phyloP scores from a whole-genome alignment of 2,888 invertebrate genomes.

The Pammene aurita region DNA sequence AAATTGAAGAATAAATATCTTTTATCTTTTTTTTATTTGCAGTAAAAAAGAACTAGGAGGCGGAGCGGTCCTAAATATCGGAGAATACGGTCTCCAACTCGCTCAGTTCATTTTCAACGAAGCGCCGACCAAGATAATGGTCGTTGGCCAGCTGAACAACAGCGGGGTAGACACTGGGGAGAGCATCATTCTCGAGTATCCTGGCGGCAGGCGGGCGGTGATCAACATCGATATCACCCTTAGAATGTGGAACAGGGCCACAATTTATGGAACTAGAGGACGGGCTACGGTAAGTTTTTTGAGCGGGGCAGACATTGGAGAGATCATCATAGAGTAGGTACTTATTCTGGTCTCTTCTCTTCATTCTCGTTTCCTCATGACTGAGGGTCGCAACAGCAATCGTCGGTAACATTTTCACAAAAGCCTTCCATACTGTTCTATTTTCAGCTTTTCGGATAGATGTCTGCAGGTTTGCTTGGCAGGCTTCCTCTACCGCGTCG shows the following conservation, averaged over 20 bases:
- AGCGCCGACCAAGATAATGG: conserved; percentile 86
- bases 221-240: conserved; percentile 79
- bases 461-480: too few relatives aligned
- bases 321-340: too few relatives aligned
- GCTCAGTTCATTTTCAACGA: conserved; percentile 87
- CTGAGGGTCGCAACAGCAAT: too few relatives aligned
- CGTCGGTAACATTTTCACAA: too few relatives aligned
- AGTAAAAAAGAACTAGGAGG: conserved; percentile 89
- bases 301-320: too few relatives aligned
- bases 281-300: conserved; percentile 78
- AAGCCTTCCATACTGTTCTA: too few relatives aligned
- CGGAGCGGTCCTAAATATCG: conserved; percentile 89
- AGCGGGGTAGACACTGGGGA: conserved; percentile 88
- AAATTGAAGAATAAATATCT: too few relatives aligned
- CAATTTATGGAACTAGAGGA: conserved; percentile 86
- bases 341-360: too few relatives aligned
- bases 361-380: too few relatives aligned
- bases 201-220: conserved; percentile 84
- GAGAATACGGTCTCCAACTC: conserved; percentile 89
- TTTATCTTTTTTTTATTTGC: conserved; percentile 49
- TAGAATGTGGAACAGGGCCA: conserved; percentile 84
- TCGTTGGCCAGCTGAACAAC: conserved; percentile 86
- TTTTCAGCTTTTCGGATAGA: too few relatives aligned
- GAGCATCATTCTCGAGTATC: conserved; percentile 84
- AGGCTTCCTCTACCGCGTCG: too few relatives aligned